Base-by-base conservation (phyloP, 2,113 vertebrate genomes). In the Narcine bancroftii region DNA sequence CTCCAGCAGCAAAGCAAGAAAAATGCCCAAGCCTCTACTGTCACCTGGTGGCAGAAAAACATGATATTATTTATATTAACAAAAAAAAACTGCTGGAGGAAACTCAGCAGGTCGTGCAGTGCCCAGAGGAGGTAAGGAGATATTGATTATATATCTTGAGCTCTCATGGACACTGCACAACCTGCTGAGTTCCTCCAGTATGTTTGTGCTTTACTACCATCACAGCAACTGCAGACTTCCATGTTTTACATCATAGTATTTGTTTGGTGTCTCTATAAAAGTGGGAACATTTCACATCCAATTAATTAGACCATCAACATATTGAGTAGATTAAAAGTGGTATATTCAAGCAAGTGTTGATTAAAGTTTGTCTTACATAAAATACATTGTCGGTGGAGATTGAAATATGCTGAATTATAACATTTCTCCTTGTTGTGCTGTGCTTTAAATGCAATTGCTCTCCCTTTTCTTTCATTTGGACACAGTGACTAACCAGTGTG, bases 1-100 rank as follows among this genome's bases (percentile, higher is more conserved):
- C 36, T 19, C 81, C 56, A 21, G 45, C 6, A 24, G 15, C n/a
- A 11, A 21, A 6, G 6, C 11, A 42, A 2, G 50, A 60, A 5
- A 60, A 33, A 85, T 60, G 56, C 36, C 53, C 50, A 60, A 87
- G 13, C 53, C 17, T 7, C 60, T 19, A 56, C 81, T 87, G 53
- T 56, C 53, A 60, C 53, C 53, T 87, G 81, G 81, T 87, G 81
- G 81, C 81, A 60, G 50, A 4, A 87, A 87, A 13, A 87, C 53
- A 60, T n/a, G 15, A 36, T 56, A 2, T 5, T 19, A 50, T 85
- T 56, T 53, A 11, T 56, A n/a, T n/a, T n/a, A n/a, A n/a, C n/a
- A n/a, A n/a, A n/a, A n/a, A n/a, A n/a, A n/a, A n/a, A n/a, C n/a
- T n/a, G n/a, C n/a, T n/a, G n/a, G n/a, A n/a, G n/a, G n/a, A n/a